Percentiles rank a stretch among this genome's conserved stretches.
Evolutionary conservation across 2,888 invertebrate genomes (phyloP).

Genomic region (Branchipolynoe longqiensis): DNA sequence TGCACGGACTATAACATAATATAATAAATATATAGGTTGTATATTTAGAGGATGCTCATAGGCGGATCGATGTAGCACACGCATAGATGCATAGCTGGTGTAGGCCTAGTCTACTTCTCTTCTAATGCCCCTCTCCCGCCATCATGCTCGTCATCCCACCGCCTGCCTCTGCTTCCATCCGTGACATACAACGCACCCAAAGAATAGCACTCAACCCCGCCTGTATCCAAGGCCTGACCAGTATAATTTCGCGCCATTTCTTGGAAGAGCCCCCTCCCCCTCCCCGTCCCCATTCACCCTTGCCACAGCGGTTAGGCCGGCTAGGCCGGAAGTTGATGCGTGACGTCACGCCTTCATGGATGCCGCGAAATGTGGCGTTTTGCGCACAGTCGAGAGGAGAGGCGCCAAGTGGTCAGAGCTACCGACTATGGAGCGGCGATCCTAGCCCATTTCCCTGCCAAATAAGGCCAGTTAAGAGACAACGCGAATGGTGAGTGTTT

Average conservation of each 20-base stretch:
- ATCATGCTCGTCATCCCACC: no score
- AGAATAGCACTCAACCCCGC: no score
- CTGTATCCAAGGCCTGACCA: neutral
- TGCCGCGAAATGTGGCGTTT: conserved; percentile 61
- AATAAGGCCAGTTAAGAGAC: neutral
- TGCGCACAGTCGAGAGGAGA: conserved; percentile 35
- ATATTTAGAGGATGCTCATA: no score
- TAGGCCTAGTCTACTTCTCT: no score
- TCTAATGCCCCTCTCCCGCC: no score
- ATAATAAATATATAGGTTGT: no score
- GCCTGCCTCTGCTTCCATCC: no score
- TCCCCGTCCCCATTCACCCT: no score
- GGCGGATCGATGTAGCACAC: no score
- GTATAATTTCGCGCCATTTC: conserved; percentile 23
- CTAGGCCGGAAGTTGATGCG: conserved; percentile 29
- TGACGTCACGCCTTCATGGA: conserved; percentile 63
- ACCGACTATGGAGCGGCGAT: neutral
- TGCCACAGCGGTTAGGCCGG: neutral
- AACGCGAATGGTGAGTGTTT: neutral
- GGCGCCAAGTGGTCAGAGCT: neutral
- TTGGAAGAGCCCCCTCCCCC: neutral
- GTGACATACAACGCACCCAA: no score
- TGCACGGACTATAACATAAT: no score
- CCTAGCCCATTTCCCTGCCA: neutral
- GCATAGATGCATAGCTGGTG: no score